A percentile compares a stretch with the other conserved stretches of the same genome.
Conservation (phyloP, 2,797 vertebrate species). For the Aeoliscus strigatus region DNA sequence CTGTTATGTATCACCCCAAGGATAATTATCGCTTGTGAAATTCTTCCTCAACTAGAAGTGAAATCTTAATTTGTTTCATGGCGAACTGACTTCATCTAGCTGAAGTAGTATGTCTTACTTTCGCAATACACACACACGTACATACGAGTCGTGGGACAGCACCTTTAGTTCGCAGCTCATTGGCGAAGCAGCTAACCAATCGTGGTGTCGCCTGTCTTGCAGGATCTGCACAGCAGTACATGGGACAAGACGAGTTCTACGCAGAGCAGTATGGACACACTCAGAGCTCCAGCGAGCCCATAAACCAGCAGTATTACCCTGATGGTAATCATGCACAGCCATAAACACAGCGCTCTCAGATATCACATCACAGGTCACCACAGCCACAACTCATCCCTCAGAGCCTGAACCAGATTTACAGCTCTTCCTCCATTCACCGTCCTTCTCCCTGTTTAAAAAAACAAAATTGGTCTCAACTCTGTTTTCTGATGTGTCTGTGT, state of each 20-base stretch:
- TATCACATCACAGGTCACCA: conserved; percentile 27
- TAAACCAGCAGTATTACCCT: conserved; percentile 92
- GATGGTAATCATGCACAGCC: conserved; percentile 82
- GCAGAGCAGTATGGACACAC: conserved; percentile 89
- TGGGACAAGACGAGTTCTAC: conserved; percentile 94
- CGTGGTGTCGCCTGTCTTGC: conserved; percentile 69
- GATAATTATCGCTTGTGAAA: conserved; percentile 5
- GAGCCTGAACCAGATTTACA: conserved; percentile 31
- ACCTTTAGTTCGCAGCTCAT: conserved; percentile 27
- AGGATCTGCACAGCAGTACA: conserved; percentile 92
- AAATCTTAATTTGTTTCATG: background rate
- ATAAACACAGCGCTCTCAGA: conserved; percentile 51
- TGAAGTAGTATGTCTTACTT: too few relatives aligned
- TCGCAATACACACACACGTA: conserved; percentile 7
- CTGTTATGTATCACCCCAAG: conserved; percentile 4
- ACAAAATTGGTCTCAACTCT: too few relatives aligned
- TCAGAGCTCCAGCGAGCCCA: conserved; percentile 86
- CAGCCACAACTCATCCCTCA: conserved; percentile 20
- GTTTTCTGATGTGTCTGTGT: conserved; percentile 67
- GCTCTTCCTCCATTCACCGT: conserved; percentile 24
- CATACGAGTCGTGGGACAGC: conserved; percentile 19
- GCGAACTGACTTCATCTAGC: too few relatives aligned
- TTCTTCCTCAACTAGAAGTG: background rate
- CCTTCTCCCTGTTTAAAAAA: conserved; percentile 17
- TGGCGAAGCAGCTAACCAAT: conserved; percentile 58